A percentile compares a stretch with the other conserved stretches of the same genome.
These are phyloP conservation scores for Sebastes reedi DNA, from an alignment of 2,797 vertebrate species.

Conservation along the genomic window DNA sequence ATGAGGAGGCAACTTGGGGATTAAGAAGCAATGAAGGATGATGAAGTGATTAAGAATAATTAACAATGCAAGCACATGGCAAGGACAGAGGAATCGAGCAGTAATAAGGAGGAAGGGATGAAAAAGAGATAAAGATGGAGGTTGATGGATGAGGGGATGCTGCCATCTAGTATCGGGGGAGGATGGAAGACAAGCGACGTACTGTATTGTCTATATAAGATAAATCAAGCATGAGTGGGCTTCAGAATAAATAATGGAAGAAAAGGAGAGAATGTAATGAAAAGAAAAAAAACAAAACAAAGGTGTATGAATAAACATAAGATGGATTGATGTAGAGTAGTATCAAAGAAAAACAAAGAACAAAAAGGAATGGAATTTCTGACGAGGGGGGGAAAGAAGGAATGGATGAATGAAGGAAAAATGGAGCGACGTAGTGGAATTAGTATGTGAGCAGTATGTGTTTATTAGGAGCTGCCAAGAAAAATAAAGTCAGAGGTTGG, in stretches of 20 bases:
- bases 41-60: slow-evolving; percentile 24
- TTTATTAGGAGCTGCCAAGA: slow-evolving; percentile 12
- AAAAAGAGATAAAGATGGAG: background rate
- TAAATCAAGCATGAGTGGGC: background rate
- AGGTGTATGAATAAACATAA: background rate
- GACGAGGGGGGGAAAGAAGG: background rate
- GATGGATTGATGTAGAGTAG: background rate
- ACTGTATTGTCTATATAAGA: background rate
- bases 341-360: background rate
- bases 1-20: background rate
- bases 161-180: background rate
- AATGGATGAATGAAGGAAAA: background rate
- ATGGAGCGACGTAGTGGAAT: background rate
- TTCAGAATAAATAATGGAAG: background rate
- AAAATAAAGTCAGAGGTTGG: background rate
- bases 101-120: background rate
- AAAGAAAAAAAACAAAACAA: background rate
- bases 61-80: slow-evolving; percentile 1
- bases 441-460: background rate
- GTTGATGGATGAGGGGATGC: background rate
- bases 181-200: background rate
- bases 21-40: slow-evolving; percentile 4
- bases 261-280: background rate
- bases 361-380: background rate
- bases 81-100: background rate